These are phyloP conservation scores for Aphidius ervi DNA, from an alignment of 1,140 invertebrate genomes.

Conservation along the genomic window DNA sequence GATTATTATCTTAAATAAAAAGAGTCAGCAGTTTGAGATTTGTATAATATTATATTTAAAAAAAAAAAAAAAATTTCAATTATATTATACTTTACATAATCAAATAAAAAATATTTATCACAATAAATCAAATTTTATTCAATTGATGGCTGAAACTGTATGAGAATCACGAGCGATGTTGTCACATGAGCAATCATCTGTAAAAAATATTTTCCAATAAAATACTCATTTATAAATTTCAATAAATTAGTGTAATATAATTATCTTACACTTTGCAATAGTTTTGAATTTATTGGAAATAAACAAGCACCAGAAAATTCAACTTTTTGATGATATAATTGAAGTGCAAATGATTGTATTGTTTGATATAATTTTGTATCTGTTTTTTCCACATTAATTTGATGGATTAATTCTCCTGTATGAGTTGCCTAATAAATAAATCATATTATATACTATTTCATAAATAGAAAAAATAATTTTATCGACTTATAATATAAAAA, in stretches of 20 bases:
- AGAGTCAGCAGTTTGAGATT: too few relatives aligned
- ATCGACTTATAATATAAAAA: neutral
- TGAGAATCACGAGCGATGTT: slow-evolving; percentile 21
- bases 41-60: too few relatives aligned
- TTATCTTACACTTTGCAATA: slow-evolving; percentile 17
- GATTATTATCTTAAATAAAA: too few relatives aligned
- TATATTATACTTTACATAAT: too few relatives aligned
- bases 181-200: slow-evolving; percentile 20
- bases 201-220: neutral
- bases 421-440: slow-evolving; percentile 11
- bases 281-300: slow-evolving; percentile 17
- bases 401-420: slow-evolving; percentile 21
- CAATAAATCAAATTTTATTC: too few relatives aligned
- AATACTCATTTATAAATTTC: neutral
- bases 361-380: neutral
- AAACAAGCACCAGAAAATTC: slow-evolving; percentile 18
- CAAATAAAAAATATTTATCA: too few relatives aligned
- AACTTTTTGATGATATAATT: slow-evolving; percentile 22
- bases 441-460: neutral
- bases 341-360: slow-evolving; percentile 18
- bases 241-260: neutral
- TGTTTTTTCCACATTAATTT: slow-evolving; percentile 15
- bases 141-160: slow-evolving; percentile 19
- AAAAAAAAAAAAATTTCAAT: too few relatives aligned
- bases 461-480: neutral